Conservation (phyloP, 1,140 invertebrate species). For the Papilio glaucus region DNA sequence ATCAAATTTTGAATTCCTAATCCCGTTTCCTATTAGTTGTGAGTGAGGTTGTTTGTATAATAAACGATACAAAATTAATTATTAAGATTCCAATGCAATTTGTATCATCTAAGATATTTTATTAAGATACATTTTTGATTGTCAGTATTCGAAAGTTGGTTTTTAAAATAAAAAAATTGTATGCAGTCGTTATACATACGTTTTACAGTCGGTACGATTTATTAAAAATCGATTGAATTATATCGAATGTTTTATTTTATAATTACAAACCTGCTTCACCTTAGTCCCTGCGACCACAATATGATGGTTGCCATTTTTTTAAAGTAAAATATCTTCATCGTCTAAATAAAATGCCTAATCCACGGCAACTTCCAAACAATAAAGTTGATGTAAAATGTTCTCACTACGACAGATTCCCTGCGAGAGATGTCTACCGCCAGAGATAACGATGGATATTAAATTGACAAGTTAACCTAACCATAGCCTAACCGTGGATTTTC, state of each 20-base stretch:
- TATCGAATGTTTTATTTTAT: background rate
- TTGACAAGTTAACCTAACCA: too few relatives aligned
- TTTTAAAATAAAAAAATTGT: constrained; percentile 16
- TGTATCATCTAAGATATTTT: constrained; percentile 18
- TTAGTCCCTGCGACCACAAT: background rate
- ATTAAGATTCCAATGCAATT: constrained; percentile 29
- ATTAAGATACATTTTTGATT: constrained; percentile 26
- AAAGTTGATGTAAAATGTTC: too few relatives aligned
- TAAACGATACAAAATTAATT: constrained; percentile 16
- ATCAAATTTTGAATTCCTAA: constrained; percentile 8
- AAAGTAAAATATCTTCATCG: too few relatives aligned
- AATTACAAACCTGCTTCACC: background rate
- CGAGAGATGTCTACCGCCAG: too few relatives aligned
- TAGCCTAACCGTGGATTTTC: too few relatives aligned
- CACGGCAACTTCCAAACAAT: too few relatives aligned
- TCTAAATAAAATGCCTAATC: too few relatives aligned
- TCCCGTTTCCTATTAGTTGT: constrained; percentile 26
- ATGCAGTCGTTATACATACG: constrained; percentile 27
- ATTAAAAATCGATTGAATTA: constrained; percentile 31
- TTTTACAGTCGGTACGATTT: constrained; percentile 28
- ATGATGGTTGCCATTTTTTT: background rate
- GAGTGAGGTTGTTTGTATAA: constrained; percentile 18
- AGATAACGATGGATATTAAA: too few relatives aligned
- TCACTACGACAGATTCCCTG: too few relatives aligned
- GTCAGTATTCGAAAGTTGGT: constrained; percentile 30